A percentile compares a stretch with the other conserved stretches of the same genome.
Conservation (phyloP, 53 echinoderm and acorn worm species). For the Echinometra lucunter region DNA sequence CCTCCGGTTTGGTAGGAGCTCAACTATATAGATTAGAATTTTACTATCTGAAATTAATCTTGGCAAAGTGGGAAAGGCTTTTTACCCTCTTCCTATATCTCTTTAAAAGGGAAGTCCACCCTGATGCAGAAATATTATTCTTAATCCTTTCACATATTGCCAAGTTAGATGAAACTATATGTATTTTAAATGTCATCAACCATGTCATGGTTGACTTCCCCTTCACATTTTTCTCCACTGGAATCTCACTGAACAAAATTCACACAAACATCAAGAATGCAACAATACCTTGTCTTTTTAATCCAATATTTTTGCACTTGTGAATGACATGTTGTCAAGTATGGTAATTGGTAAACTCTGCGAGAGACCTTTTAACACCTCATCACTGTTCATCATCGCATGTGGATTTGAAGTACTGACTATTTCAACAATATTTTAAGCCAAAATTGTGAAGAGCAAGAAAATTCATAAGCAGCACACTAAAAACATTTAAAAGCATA, state of each 20-base stretch:
- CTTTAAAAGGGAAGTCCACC: not conserved
- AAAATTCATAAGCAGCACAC: conserved; percentile 46
- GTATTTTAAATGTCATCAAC: not conserved
- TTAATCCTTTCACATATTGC: not conserved
- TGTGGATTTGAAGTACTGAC: conserved; percentile 41
- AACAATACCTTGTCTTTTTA: conserved; percentile 11
- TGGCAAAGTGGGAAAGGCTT: not conserved
- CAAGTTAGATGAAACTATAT: not conserved
- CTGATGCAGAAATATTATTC: not conserved
- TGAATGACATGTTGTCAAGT: not conserved
- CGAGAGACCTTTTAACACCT: not conserved
- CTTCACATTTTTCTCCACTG: not conserved
- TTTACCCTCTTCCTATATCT: not conserved
- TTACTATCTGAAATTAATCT: too few species aligned
- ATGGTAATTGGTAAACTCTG: not conserved
- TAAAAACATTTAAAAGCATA: not conserved
- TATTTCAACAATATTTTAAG: conserved; percentile 39
- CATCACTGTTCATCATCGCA: not conserved
- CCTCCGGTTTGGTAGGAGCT: too few species aligned
- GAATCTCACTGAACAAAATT: not conserved
- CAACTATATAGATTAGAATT: too few species aligned
- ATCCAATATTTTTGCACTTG: conserved; percentile 48
- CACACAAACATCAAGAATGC: not conserved
- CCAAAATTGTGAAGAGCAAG: conserved; percentile 24
- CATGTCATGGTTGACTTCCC: not conserved